phyloP scores from a whole-genome alignment of 2,888 invertebrate species.

The Seladonia tumulorum region DNA sequence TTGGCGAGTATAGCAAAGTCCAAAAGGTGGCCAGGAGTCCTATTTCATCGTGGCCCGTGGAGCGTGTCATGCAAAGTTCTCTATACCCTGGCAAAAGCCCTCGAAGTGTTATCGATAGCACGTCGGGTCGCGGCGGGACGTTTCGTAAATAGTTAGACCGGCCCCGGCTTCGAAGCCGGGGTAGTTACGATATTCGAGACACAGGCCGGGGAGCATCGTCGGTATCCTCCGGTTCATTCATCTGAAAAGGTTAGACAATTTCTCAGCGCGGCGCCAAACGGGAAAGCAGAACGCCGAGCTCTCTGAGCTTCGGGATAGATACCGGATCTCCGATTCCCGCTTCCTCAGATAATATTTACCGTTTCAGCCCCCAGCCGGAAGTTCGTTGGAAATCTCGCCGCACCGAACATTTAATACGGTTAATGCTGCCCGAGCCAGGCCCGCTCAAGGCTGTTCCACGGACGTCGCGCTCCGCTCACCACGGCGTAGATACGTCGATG shows the following conservation, averaged over 20 bases:
- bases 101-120: slow-evolving; percentile 67
- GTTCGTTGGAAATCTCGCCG: neutral
- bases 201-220: slow-evolving; percentile 38
- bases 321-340: slow-evolving; percentile 11
- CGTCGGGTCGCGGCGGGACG: slow-evolving; percentile 51
- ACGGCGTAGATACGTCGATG: slow-evolving; percentile 27
- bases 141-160: slow-evolving; percentile 64
- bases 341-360: slow-evolving; percentile 38
- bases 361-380: neutral
- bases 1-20: slow-evolving; percentile 55
- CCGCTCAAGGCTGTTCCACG: neutral
- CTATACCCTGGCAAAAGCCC: slow-evolving; percentile 44
- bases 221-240: slow-evolving; percentile 44
- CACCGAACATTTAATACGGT: slow-evolving; percentile 26
- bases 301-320: slow-evolving; percentile 1
- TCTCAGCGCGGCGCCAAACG: slow-evolving; percentile 21
- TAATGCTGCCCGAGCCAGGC: slow-evolving; percentile 2
- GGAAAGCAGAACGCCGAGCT: neutral
- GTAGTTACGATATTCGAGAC: slow-evolving; percentile 60
- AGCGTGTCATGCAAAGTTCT: slow-evolving; percentile 69
- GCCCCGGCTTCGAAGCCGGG: neutral
- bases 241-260: slow-evolving; percentile 55
- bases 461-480: slow-evolving; percentile 20
- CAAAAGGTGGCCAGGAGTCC: slow-evolving; percentile 57
- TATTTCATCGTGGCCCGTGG: slow-evolving; percentile 62